Evolutionary conservation across 1,140 invertebrate genomes (phyloP).

Genomic region (Glomeris maerens): DNA sequence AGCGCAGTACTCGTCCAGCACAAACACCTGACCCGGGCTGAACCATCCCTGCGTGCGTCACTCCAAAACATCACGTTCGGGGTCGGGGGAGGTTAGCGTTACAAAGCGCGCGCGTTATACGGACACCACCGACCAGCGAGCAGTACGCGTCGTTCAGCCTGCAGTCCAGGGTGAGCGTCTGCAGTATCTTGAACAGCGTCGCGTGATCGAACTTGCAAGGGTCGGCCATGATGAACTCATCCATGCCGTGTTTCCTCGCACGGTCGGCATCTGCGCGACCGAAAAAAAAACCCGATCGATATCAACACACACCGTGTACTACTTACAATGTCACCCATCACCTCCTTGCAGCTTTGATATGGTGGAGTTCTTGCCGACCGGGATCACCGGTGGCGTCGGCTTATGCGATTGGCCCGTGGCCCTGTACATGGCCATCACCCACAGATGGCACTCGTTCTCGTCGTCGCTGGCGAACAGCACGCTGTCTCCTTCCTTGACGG

Average conservation of each 20-base stretch:
- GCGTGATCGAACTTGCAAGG: conserved; percentile 94
- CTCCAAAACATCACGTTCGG: not conserved
- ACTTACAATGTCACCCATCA: conserved; percentile 27
- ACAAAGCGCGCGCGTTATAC: conserved; percentile 14
- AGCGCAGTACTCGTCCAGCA: conserved; percentile 96
- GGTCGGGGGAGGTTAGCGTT: not conserved
- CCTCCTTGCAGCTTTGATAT: conserved; percentile 79
- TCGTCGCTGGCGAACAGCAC: conserved; percentile 94
- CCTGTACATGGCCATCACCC: conserved; percentile 97
- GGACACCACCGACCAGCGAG: conserved; percentile 56
- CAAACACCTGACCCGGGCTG: conserved; percentile 95
- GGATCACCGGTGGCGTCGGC: conserved; percentile 78
- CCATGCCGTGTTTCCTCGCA: conserved; percentile 95
- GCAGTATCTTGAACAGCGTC: conserved; percentile 74
- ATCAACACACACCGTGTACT: too few relatives aligned
- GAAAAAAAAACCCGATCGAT: too few relatives aligned
- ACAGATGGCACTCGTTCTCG: conserved; percentile 93
- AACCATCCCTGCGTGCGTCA: conserved; percentile 74
- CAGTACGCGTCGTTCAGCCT: conserved; percentile 92
- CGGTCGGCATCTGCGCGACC: conserved; percentile 91
- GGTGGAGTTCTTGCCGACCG: conserved; percentile 61
- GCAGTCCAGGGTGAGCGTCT: conserved; percentile 86
- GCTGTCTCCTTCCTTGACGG: conserved; percentile 93
- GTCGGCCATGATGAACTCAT: conserved; percentile 96
- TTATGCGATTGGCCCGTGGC: conserved; percentile 98